Conservation (phyloP, 2,888 invertebrate genomes). For the Meganola albula region DNA sequence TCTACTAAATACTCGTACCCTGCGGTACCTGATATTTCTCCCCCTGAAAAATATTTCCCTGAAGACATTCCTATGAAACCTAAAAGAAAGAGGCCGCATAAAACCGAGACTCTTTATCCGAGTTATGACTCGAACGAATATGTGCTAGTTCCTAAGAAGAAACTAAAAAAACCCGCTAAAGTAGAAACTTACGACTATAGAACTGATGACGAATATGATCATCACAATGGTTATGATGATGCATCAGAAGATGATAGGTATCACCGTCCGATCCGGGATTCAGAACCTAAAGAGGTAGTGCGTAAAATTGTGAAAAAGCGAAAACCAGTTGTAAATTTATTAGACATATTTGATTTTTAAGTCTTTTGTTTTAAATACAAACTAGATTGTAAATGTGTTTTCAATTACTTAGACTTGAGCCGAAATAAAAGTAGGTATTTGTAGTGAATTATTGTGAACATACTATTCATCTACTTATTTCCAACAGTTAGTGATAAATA, state of each 20-base stretch:
- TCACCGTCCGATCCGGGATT: constrained; percentile 39
- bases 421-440: no score
- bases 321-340: constrained; percentile 56
- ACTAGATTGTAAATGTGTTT: no score
- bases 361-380: constrained; percentile 42
- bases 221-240: constrained; percentile 40
- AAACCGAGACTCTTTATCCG: constrained; percentile 38
- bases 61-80: constrained; percentile 52
- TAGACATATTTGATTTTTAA: constrained; percentile 70
- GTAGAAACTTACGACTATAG: constrained; percentile 48
- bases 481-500: no score
- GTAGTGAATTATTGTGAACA: no score
- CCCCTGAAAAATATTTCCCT: constrained; percentile 44
- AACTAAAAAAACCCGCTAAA: constrained; percentile 46
- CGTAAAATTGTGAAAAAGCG: constrained; percentile 62
- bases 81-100: constrained; percentile 57
- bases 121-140: constrained; percentile 59
- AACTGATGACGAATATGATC: constrained; percentile 56
- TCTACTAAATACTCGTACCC: constrained; percentile 43
- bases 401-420: no score
- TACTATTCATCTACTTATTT: no score
- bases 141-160: constrained; percentile 64
- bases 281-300: constrained; percentile 48
- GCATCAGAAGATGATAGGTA: constrained; percentile 47
- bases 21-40: constrained; percentile 42